Percentiles rank a stretch among this genome's conserved stretches.
Evolutionary conservation across 2,888 invertebrate genomes (phyloP).

Genomic region (Noctua janthe): DNA sequence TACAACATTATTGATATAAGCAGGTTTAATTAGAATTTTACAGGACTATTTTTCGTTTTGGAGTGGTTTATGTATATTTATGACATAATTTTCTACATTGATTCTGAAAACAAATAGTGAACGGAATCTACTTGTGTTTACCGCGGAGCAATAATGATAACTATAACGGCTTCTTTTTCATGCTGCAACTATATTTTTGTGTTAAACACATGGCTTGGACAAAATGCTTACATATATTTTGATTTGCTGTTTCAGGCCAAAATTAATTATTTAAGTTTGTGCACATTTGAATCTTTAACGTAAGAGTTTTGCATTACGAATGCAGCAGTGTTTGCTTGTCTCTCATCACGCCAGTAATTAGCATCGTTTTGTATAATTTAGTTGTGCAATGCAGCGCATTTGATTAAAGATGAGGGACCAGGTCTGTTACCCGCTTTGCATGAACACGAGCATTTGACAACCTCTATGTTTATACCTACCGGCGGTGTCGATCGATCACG

Average conservation of each 20-base stretch:
- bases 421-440: slow-evolving; percentile 53
- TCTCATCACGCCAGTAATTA: slow-evolving; percentile 61
- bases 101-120: slow-evolving; percentile 72
- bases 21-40: slow-evolving; percentile 87
- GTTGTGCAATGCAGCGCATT: slow-evolving; percentile 55
- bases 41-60: slow-evolving; percentile 85
- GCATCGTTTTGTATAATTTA: slow-evolving; percentile 42
- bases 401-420: slow-evolving; percentile 64
- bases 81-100: slow-evolving; percentile 85
- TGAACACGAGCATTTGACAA: slow-evolving; percentile 51
- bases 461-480: slow-evolving; percentile 23
- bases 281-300: slow-evolving; percentile 39
- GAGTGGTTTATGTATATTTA: slow-evolving; percentile 85
- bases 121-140: slow-evolving; percentile 68
- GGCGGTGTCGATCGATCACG: slow-evolving; percentile 41
- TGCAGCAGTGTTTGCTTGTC: slow-evolving; percentile 50
- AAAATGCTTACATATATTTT: slow-evolving; percentile 63
- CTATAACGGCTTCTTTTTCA: slow-evolving; percentile 45
- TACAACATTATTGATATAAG: slow-evolving; percentile 84
- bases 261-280: slow-evolving; percentile 31
- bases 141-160: slow-evolving; percentile 70
- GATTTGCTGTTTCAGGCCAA: slow-evolving; percentile 27
- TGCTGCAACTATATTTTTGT: slow-evolving; percentile 65
- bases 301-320: slow-evolving; percentile 39
- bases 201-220: slow-evolving; percentile 66